Conservation (phyloP, 2,797 vertebrate genomes). For the Lates japonicus region DNA sequence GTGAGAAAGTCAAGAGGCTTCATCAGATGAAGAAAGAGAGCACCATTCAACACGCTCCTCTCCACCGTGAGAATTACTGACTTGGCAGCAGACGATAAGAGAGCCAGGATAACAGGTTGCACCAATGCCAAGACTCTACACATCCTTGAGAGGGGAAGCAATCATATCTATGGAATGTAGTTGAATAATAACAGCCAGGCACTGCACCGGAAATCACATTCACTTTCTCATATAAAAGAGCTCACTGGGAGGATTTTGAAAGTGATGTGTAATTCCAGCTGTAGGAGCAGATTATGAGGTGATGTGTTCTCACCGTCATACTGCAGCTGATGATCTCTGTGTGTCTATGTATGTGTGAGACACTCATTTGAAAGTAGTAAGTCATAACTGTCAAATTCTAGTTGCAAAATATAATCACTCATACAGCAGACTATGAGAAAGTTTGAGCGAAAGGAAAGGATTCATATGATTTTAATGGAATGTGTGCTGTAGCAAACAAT, state of each 20-base stretch:
- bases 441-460: neutral
- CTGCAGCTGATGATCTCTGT: conserved; percentile 2
- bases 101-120: conserved; percentile 40
- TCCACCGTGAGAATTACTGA: conserved; percentile 13
- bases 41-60: neutral
- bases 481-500: conserved; percentile 10
- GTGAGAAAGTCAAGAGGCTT: conserved; percentile 27
- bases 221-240: conserved; percentile 20
- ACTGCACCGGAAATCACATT: conserved; percentile 30
- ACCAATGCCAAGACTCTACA: neutral
- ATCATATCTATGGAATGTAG: conserved; percentile 30
- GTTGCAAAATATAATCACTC: conserved; percentile 21
- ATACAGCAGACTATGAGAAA: conserved; percentile 1
- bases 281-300: conserved; percentile 13
- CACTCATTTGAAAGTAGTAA: conserved; percentile 26
- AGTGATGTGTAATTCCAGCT: conserved; percentile 33
- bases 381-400: conserved; percentile 38
- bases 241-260: conserved; percentile 25
- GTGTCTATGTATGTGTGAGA: neutral
- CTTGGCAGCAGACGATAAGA: conserved; percentile 29
- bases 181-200: conserved; percentile 29
- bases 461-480: conserved; percentile 25
- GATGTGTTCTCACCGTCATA: neutral
- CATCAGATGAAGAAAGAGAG: conserved; percentile 3
- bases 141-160: conserved; percentile 26